Conservation (phyloP, 2,113 vertebrate species). For the Corapipo altera region DNA sequence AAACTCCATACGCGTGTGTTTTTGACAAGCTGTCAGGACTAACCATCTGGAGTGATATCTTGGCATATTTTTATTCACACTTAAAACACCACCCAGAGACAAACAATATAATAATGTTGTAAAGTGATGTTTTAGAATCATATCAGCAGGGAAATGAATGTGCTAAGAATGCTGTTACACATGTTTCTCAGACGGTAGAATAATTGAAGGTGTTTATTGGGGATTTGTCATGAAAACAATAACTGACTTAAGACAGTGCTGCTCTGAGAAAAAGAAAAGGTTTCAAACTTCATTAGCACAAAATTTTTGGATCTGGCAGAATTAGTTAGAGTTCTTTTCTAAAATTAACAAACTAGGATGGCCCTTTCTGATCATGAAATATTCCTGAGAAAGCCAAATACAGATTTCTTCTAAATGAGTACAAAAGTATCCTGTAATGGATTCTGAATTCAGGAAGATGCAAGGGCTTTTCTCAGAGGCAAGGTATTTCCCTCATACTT, state of each 20-base stretch:
- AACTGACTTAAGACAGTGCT: not conserved
- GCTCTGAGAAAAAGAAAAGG: not conserved
- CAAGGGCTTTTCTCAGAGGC: not conserved
- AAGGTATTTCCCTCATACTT: not conserved
- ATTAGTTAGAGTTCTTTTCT: not conserved
- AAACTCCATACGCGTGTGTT: not conserved
- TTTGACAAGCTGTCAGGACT: constrained; percentile 44
- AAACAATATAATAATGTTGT: constrained; percentile 44
- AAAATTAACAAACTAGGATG: not conserved
- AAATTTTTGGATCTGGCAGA: not conserved
- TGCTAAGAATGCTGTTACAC: constrained; percentile 44
- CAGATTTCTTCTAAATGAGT: not conserved
- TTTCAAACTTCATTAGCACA: not conserved
- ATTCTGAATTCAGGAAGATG: not conserved
- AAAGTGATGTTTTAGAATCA: constrained; percentile 37
- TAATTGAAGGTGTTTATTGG: constrained; percentile 44
- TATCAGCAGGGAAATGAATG: constrained; percentile 41
- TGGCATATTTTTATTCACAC: constrained; percentile 1
- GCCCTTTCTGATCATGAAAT: not conserved
- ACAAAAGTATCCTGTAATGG: not conserved
- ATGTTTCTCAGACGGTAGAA: not conserved
- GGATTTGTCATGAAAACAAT: constrained; percentile 19
- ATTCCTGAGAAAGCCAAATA: not conserved
- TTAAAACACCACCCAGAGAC: constrained; percentile 25
- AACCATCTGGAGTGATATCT: constrained; percentile 50